Base-by-base conservation (phyloP, 1,140 invertebrate species). In the Neuroterus valhalla region DNA sequence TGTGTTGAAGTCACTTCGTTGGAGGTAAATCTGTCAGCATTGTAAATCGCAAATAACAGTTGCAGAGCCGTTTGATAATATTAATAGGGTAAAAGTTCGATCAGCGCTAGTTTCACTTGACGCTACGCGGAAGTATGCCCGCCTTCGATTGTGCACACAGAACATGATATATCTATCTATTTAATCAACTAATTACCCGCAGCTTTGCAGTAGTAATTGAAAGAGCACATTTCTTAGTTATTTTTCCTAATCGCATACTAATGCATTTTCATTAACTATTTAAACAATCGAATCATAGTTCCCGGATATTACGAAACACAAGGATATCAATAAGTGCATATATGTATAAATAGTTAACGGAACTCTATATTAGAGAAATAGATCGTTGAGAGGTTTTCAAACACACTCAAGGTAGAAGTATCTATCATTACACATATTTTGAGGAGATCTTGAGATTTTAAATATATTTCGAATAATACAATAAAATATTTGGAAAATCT, bases 121-220 rank as follows among this genome's bases (percentile, higher is more conserved):
- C 19, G 44, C 38, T 67, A 82, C 68, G 52, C 80, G 81, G 78
- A 82, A 82, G 73, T 48, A 11, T 23, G 26, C 4, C 71, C 66
- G 17, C 8, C 21, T 45, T 14, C 69, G 66, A 72, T 66, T 62
- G 14, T 31, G 15, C 23, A 62, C 6, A 23, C 11, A 48, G 46
- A 17, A n/a, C 46, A 14, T n/a, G n/a, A n/a, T n/a, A n/a, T 78
- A 73, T 46, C 38, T 44, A 21, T 45, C 19, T 26, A 12, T 70
- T 23, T 19, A 62, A 62, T 62, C 55, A 62, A 62, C 55, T 62
- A 62, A 62, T 62, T 62, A 62, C 55, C 55, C 55, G 55, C 55
- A 62, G 55, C 55, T 15, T 31, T 62, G 2, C 21, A 5, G 31
- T 62, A 5, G 31, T 62, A 31, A 15, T 15, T 26, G 55, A 62